A percentile compares a stretch with the other conserved stretches of the same genome.
phyloP scores from a whole-genome alignment of 2,797 vertebrate species.

The Sparus aurata region DNA sequence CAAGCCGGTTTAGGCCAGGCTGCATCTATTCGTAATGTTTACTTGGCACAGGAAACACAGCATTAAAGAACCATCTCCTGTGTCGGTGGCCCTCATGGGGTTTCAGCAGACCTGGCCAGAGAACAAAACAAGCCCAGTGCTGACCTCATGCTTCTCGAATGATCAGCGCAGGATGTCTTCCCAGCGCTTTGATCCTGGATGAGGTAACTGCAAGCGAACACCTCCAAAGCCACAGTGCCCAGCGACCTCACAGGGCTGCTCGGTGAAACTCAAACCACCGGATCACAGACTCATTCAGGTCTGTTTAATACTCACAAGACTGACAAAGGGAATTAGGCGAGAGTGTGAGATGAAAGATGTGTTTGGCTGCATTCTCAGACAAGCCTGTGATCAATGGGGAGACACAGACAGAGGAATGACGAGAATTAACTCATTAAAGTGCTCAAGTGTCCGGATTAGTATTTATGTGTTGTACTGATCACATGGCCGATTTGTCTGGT shows the following conservation, averaged over 20 bases:
- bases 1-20: neutral
- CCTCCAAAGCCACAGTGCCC: neutral
- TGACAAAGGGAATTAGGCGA: conserved; percentile 31
- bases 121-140: neutral
- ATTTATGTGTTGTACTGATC: neutral
- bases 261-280: conserved; percentile 5
- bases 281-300: conserved; percentile 29
- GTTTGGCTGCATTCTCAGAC: conserved; percentile 32
- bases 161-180: conserved; percentile 2
- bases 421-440: neutral
- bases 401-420: neutral
- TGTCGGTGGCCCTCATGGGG: neutral
- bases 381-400: conserved; percentile 22
- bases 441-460: neutral
- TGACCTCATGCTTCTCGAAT: conserved; percentile 43
- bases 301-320: conserved; percentile 8
- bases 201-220: conserved; percentile 41
- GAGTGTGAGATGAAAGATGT: conserved; percentile 45
- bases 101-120: neutral
- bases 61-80: neutral
- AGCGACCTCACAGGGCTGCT: conserved; percentile 16
- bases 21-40: neutral
- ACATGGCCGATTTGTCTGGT: neutral
- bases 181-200: conserved; percentile 49
- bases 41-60: neutral